phyloP scores from a whole-genome alignment of 2,888 invertebrate genomes.

The Eutolmus rufibarbis region DNA sequence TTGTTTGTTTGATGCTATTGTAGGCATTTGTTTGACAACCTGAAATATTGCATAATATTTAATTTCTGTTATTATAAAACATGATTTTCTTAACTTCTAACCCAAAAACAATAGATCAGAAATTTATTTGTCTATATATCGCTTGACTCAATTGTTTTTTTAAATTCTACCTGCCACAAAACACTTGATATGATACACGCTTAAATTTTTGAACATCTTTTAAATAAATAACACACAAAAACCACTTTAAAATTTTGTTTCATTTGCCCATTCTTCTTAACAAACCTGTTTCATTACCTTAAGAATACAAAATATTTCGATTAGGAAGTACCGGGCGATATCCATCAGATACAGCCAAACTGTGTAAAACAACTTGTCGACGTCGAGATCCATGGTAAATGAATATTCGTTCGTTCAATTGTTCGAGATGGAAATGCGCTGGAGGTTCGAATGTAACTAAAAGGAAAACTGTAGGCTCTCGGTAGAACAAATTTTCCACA shows the following conservation, averaged over 20 bases:
- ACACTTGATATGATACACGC: neutral
- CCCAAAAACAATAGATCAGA: no score
- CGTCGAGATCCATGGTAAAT: neutral
- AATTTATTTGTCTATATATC: no score
- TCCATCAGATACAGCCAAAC: neutral
- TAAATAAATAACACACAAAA: neutral
- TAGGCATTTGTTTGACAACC: slow-evolving; percentile 96
- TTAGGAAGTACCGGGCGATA: neutral
- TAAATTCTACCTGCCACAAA: no score
- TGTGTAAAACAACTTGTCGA: neutral
- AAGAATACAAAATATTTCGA: slow-evolving; percentile 18
- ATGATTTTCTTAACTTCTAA: neutral
- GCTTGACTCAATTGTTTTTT: no score
- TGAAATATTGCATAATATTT: slow-evolving; percentile 54
- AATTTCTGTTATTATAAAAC: neutral
- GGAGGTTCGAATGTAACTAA: neutral
- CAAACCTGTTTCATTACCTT: neutral
- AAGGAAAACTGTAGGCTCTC: neutral
- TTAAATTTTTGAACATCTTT: no score
- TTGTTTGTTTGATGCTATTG: slow-evolving; percentile 85
- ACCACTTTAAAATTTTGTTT: neutral
- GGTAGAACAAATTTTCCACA: neutral
- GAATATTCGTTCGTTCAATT: neutral
- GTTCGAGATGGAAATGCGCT: neutral
- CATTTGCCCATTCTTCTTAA: neutral